Evolutionary conservation across 1,140 invertebrate species (phyloP).

Genomic region (Anthonomus grandis): DNA sequence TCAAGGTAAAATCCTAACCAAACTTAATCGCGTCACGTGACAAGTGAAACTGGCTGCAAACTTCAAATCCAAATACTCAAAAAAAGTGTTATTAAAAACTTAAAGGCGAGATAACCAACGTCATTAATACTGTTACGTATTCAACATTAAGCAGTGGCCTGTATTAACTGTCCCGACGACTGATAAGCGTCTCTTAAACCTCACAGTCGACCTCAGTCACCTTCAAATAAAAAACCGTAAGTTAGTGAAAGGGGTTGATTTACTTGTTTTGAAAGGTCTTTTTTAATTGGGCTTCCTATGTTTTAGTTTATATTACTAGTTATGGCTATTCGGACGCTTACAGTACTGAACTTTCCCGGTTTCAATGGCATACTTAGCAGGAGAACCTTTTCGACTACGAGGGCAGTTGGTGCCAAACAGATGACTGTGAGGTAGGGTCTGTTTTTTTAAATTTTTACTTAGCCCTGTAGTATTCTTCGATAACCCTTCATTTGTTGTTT

Average conservation of each 20-base stretch:
- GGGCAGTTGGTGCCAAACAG: conserved; percentile 59
- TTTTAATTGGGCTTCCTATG: background rate
- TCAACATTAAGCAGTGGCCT: too few species aligned
- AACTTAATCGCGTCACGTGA: too few species aligned
- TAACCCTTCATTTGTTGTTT: background rate
- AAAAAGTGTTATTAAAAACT: too few species aligned
- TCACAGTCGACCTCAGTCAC: conserved; percentile 24
- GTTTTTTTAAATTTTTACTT: background rate
- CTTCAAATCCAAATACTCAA: too few species aligned
- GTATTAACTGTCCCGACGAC: too few species aligned
- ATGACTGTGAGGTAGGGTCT: conserved; percentile 68
- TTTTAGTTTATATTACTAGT: background rate
- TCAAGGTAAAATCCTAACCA: too few species aligned
- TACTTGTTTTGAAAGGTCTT: background rate
- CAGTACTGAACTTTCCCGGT: conserved; percentile 8
- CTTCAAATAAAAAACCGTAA: conserved; percentile 16
- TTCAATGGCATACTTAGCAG: conserved; percentile 25
- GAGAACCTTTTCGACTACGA: conserved; percentile 57
- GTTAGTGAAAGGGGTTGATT: background rate
- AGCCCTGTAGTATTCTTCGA: background rate
- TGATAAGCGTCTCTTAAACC: conserved; percentile 20
- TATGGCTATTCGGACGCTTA: background rate
- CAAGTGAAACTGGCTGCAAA: too few species aligned
- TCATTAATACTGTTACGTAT: too few species aligned
- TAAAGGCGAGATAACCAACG: too few species aligned